Base-by-base conservation (phyloP, 2,888 invertebrate species). In the Cerceris rybyensis region DNA sequence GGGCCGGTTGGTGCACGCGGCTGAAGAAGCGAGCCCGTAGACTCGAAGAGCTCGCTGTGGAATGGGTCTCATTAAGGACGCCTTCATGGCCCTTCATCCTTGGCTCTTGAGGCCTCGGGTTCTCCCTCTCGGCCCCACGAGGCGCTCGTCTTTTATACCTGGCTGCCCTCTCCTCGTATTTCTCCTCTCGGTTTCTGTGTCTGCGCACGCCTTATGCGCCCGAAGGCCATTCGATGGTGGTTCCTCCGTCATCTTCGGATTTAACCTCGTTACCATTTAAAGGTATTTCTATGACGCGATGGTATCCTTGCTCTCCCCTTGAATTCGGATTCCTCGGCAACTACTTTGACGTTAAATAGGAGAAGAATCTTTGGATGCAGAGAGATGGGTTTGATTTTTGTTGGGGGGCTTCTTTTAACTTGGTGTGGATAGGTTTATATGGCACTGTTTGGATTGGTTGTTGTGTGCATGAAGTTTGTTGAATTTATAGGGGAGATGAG, bases 21-120 rank as follows among this genome's bases (percentile, higher is more conserved):
- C 78, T 75, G 81, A 84, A 76, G 81, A 80, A 79, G 46, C 11
- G 77, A 49, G 43, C 63, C 75, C 71, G 82, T 80, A 73, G 85
- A 84, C 82, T 82, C 70, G 28, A 28, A 73, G 71, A 82, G 70
- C 86, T 84, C 80, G 79, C 66, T 80, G 83, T 82, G 86, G 88
- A 87, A 88, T 84, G 89, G 86, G 89, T 89, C 89, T 90, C 89
- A 90, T 89, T 89, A 89, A 88, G 88, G 81, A 86, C 86, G 88
- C 89, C 89, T 89, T 87, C 86, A 83, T 83, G 84, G 86, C 84
- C 86, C 89, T 88, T 87, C 82, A 85, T 87, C 86, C 84, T 84
- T 78, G 83, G 80, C 84, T 87, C 83, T 87, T 85, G 81, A 82
- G 81, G 77, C 78, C 75, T 81, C 83, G 69, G 54, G 73, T 57